Base-by-base conservation (phyloP, 2,797 vertebrate species). In the Sphenopsis melanotis region DNA sequence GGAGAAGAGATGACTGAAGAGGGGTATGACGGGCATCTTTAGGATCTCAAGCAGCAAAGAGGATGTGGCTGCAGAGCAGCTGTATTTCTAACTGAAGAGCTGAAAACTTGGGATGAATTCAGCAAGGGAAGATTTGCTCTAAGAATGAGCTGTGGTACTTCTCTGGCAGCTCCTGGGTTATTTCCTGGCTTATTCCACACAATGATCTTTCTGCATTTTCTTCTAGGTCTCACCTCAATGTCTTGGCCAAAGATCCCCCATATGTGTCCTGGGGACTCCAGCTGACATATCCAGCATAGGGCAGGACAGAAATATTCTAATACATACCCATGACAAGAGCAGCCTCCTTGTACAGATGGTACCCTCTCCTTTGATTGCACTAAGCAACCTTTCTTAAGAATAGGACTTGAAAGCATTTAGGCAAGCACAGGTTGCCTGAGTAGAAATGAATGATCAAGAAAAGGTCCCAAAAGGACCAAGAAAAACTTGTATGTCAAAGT, bases 261-360 rank as follows among this genome's bases (percentile, higher is more conserved):
- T 0, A 0, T 37, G 12, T 63, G 10, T 24, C 9, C 52, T 56
- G 47, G 5, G 29, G 32, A 83, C 34, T 47, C 53, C 49, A 72
- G 42, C 17, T 56, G 53, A 34, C 16, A 23, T 12, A 64, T 21
- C 19, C 50, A 85, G 37, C 27, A 57, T 0, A 61, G 10, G 39
- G 36, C 44, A 75, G 46, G 69, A 30, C 13, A 68, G 32, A 83
- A 85, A 64, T 41, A 59, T 59, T 55, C 32, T 68, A 41, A 63
- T 29, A 32, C 12, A 18, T 18, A 18, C 3, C 26, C 55, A 12
- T 47, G 20, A 60, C 29, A 80, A 71, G 26, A 21, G 20, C 42
- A 72, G 24, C 14, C 17, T 44, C 29, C 70, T 81, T 7, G 1
- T 56, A 53, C 23, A 65, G 70, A 19, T 13, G 5, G 24, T 34